Percentiles rank a stretch among this genome's conserved stretches.
Evolutionary conservation across 1,140 invertebrate species (phyloP).

Genomic region (Scaptomyza montana): DNA sequence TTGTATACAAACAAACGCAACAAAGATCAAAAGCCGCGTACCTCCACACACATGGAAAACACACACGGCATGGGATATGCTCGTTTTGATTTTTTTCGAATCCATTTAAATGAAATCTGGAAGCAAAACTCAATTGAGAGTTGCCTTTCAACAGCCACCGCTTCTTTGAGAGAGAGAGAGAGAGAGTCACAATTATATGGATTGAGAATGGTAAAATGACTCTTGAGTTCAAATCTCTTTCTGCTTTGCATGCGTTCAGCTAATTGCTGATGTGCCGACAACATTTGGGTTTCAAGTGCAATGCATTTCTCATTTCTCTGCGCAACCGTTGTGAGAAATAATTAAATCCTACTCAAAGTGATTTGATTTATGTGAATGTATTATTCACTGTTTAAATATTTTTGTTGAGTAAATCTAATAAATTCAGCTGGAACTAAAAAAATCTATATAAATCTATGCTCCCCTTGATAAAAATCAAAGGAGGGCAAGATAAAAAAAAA

Average conservation of each 20-base stretch:
- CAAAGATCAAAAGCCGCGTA: conserved; percentile 80
- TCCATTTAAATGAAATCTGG: conserved; percentile 66
- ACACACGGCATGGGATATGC: too few relatives aligned
- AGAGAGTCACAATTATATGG: too few relatives aligned
- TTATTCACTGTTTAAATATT: too few relatives aligned
- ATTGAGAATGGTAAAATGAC: conserved; percentile 30
- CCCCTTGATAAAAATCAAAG: neutral
- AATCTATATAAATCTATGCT: neutral
- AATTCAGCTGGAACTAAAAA: too few relatives aligned
- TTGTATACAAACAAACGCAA: conserved; percentile 83
- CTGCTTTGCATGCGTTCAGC: conserved; percentile 20
- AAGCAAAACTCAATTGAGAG: conserved; percentile 44
- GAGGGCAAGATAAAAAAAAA: conserved; percentile 10
- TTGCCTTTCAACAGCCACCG: conserved; percentile 15
- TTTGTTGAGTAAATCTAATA: too few relatives aligned
- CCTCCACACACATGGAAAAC: conserved; percentile 34
- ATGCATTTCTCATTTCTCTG: conserved; percentile 46
- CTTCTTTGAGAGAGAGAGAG: too few relatives aligned
- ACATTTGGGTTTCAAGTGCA: conserved; percentile 14
- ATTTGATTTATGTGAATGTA: neutral
- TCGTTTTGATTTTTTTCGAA: conserved; percentile 41
- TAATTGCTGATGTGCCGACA: conserved; percentile 55
- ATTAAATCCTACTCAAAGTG: conserved; percentile 1
- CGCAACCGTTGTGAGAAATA: conserved; percentile 7
- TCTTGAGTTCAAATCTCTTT: conserved; percentile 1